Conservation (phyloP, 2,797 vertebrate genomes). For the Bucorvus abyssinicus region DNA sequence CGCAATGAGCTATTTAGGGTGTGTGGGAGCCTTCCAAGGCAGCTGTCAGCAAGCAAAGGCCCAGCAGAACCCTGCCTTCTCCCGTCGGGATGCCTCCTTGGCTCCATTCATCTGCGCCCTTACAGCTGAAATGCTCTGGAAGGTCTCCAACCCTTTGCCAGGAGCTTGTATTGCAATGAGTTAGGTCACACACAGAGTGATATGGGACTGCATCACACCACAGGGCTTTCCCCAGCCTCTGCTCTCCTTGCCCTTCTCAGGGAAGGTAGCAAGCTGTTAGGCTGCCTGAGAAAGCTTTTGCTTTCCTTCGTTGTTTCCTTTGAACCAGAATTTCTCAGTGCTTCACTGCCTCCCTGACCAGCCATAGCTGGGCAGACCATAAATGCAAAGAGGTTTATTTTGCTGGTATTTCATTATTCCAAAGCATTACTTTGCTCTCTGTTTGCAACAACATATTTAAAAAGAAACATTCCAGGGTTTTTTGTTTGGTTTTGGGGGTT, state of each 20-base stretch:
- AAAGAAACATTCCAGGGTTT: neutral
- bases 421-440: constrained; percentile 13
- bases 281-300: neutral
- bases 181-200: neutral
- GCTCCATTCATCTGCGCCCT: neutral
- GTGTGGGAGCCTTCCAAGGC: neutral
- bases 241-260: neutral
- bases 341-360: neutral
- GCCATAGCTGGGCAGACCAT: neutral
- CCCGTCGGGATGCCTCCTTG: neutral
- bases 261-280: neutral
- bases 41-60: constrained; percentile 17
- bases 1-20: neutral
- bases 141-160: neutral
- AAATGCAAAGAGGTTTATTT: constrained; percentile 1
- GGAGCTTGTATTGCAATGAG: neutral
- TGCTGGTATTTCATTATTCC: neutral
- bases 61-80: neutral
- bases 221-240: neutral
- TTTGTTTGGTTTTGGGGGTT: neutral
- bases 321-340: neutral
- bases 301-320: neutral
- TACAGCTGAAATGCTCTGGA: neutral
- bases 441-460: constrained; percentile 38
- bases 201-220: neutral